Base-by-base conservation (phyloP, 2,797 vertebrate genomes). In the Crocidura indochinensis region DNA sequence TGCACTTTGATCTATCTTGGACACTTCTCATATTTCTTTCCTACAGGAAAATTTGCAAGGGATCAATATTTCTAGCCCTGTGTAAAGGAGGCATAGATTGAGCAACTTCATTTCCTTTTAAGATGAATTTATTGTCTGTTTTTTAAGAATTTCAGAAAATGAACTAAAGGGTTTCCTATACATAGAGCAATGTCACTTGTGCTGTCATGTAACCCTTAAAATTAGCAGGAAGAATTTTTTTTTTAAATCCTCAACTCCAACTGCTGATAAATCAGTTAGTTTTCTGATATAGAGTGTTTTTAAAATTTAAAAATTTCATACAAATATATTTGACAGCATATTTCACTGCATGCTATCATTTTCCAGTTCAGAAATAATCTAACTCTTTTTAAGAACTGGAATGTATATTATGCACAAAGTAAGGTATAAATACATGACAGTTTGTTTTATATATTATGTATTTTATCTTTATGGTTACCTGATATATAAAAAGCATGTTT, bases 191-290 rank as follows among this genome's bases (percentile, higher is more conserved):
- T 38, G 38, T 24, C 77, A 76, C 15, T 74, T 67, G 68, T 10
- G 72, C 7, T 4, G 65, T 64, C 31, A 87, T 12, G 80, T 67
- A 49, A 31, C 11, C 78, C 64, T 90, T 86, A 88, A 86, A 83
- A 84, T 75, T 46, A 75, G 15, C n/a, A 74, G n/a, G 62, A 87
- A 94, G 26, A 89, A 73, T 74, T 84, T 73, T 72, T 74, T 84
- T 73, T 72, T 60, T 49, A 56, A 27, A 90, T 47, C 10, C 24
- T 31, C 9, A 83, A 44, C 51, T 8, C 47, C 60, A 0, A 2
- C 62, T 38, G 62, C 17, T 76, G 78, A 49, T 4, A 49, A 2
- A 71, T 20, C 4, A 24, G 53, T 68, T 79, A 46, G 71, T 17
- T 44, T 82, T 56, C 60, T 79, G 29, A n/a, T 6, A n/a, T 3